These are phyloP conservation scores for Mercenaria mercenaria DNA, from an alignment of 1,140 invertebrate genomes.

Conservation along the genomic window DNA sequence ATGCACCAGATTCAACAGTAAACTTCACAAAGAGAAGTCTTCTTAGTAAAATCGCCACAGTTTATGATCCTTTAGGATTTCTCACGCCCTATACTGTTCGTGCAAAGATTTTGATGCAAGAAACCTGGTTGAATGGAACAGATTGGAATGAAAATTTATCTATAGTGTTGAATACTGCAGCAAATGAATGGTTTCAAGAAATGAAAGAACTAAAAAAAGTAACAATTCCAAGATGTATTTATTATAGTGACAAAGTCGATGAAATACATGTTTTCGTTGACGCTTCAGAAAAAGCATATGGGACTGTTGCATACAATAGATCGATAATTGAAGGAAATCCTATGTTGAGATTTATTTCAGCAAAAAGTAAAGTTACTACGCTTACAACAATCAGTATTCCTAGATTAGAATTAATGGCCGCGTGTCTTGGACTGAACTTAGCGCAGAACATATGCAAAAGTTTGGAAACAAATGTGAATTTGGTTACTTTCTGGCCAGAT, in stretches of 20 bases:
- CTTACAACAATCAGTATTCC: conserved; percentile 3
- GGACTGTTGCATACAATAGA: not conserved
- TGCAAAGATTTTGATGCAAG: not conserved
- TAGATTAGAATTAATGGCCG: conserved; percentile 25
- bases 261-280: no score
- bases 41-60: not conserved
- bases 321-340: not conserved
- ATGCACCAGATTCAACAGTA: not conserved
- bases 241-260: no score
- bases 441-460: not conserved
- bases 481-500: not conserved
- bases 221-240: no score
- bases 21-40: not conserved
- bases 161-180: not conserved
- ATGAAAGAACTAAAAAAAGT: no score
- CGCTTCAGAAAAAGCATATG: not conserved
- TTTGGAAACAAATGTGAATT: not conserved
- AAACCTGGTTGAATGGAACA: not conserved
- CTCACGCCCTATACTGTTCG: not conserved
- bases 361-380: conserved; percentile 20
- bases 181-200: not conserved
- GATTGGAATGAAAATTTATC: not conserved
- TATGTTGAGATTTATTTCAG: no score
- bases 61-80: not conserved
- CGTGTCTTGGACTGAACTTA: not conserved